Percentiles rank a stretch among this genome's conserved stretches.
Conservation (phyloP, 2,797 vertebrate species). For the Phrynocephalus guinanensis region DNA sequence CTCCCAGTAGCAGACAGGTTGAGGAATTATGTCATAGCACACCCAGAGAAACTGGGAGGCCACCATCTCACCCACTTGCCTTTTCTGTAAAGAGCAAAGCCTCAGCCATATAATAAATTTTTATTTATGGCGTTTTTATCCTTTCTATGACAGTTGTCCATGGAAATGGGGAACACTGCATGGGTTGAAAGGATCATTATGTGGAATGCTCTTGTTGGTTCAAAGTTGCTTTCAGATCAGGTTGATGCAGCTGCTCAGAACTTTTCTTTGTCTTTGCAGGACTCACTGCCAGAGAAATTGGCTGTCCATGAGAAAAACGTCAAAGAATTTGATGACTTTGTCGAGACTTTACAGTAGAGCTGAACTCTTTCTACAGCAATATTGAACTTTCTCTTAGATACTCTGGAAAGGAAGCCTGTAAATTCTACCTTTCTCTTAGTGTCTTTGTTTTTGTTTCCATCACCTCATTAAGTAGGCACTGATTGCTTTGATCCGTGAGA, state of each 20-base stretch:
- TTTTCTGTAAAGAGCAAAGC: slow-evolving; percentile 1
- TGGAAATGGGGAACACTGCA: accelerated
- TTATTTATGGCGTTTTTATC: not conserved
- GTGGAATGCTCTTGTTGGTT: not conserved
- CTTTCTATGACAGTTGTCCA: slow-evolving; percentile 3
- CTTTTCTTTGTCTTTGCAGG: slow-evolving; percentile 78
- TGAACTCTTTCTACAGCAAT: slow-evolving; percentile 49
- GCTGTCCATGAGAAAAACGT: slow-evolving; percentile 97
- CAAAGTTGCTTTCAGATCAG: slow-evolving; percentile 29
- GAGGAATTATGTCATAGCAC: slow-evolving; percentile 10
- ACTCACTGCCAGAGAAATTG: slow-evolving; percentile 96
- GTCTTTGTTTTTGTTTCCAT: slow-evolving; percentile 43
- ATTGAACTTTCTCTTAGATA: slow-evolving; percentile 51
- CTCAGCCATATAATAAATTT: not conserved
- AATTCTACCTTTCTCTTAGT: slow-evolving; percentile 22
- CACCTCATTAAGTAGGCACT: slow-evolving; percentile 47
- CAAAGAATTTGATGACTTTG: slow-evolving; percentile 97
- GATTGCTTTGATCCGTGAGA: slow-evolving; percentile 47
- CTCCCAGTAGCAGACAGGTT: accelerated
- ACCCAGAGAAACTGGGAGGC: not conserved
- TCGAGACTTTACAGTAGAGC: slow-evolving; percentile 94
- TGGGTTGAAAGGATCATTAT: not conserved
- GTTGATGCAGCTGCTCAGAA: not conserved
- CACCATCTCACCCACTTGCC: not conserved
- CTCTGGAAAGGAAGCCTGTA: slow-evolving; percentile 54